These are phyloP conservation scores for Baccha elongata DNA, from an alignment of 2,888 invertebrate species.

Conservation along the genomic window DNA sequence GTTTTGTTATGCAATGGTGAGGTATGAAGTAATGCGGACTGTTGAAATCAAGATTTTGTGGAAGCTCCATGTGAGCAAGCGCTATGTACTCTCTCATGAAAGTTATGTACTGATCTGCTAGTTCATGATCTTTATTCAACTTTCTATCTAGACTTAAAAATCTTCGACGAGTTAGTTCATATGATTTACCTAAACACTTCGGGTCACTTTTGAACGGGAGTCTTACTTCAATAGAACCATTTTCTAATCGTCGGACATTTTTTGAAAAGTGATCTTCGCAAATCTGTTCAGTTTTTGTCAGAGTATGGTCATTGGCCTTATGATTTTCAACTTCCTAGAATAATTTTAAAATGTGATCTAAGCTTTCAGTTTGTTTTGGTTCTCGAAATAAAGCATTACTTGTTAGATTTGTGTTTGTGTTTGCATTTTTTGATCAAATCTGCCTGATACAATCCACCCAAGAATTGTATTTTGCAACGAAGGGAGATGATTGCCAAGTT, in stretches of 20 bases:
- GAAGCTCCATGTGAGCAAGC: conserved; percentile 79
- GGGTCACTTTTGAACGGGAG: conserved; percentile 61
- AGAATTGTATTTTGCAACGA: too few species aligned
- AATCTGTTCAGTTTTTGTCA: conserved; percentile 13
- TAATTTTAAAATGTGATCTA: too few species aligned
- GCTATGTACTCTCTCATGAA: conserved; percentile 62
- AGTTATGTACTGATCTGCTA: conserved; percentile 40
- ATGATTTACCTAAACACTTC: conserved; percentile 44
- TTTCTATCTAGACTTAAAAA: conserved; percentile 55
- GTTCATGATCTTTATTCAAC: conserved; percentile 29
- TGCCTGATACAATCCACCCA: too few species aligned
- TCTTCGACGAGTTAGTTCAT: conserved; percentile 9
- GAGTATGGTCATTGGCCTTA: background rate
- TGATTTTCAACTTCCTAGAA: conserved; percentile 2
- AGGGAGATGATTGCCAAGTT: too few species aligned
- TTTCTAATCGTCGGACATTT: conserved; percentile 17
- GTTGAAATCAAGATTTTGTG: conserved; percentile 68
- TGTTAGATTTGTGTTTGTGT: too few species aligned
- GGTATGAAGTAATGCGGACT: conserved; percentile 26
- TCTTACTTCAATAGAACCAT: conserved; percentile 43
- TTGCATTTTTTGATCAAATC: too few species aligned
- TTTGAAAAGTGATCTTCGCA: conserved; percentile 23
- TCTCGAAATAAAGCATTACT: too few species aligned
- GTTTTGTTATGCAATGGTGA: conserved; percentile 36
- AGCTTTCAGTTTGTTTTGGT: too few species aligned